Evolutionary conservation across 2,888 invertebrate genomes (phyloP).

Genomic region (Lapara coniferarum): DNA sequence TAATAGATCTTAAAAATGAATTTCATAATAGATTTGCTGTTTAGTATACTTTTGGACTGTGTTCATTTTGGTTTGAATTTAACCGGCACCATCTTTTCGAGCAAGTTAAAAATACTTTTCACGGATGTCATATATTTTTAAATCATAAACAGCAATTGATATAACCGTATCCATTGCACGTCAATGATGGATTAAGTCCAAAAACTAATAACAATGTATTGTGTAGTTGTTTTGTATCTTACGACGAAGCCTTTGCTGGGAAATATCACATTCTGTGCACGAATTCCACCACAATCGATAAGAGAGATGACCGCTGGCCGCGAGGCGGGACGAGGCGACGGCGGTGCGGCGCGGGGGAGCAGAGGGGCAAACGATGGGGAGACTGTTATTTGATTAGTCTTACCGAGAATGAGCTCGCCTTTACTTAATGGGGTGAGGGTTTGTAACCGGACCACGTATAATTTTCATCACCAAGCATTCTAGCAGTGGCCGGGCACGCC

Average conservation of each 20-base stretch:
- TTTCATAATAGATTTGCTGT: too few species aligned
- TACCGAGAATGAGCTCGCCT: constrained; percentile 83
- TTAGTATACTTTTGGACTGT: too few species aligned
- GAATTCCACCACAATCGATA: constrained; percentile 84
- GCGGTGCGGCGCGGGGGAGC: constrained; percentile 42
- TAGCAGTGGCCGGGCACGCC: constrained; percentile 33
- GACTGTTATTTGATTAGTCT: constrained; percentile 85
- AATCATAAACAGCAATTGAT: not conserved
- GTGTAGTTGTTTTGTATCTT: constrained; percentile 59
- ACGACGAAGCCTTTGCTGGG: constrained; percentile 71
- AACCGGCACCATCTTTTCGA: too few species aligned
- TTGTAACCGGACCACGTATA: constrained; percentile 80
- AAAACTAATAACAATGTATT: constrained; percentile 37
- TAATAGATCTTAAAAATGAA: too few species aligned
- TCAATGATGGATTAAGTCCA: not conserved
- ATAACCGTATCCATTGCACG: not conserved
- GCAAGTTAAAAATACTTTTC: too few species aligned
- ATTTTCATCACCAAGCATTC: constrained; percentile 62
- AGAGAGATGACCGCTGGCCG: constrained; percentile 83
- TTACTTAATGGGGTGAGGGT: constrained; percentile 82
- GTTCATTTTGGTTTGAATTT: too few species aligned
- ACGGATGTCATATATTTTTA: too few species aligned
- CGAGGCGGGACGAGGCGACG: constrained; percentile 57
- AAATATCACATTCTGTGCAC: constrained; percentile 83
- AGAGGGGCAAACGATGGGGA: constrained; percentile 64